Percentiles rank a stretch among this genome's conserved stretches.
Evolutionary conservation across 2,113 vertebrate genomes (phyloP).

Genomic region (Tupaia chinensis): DNA sequence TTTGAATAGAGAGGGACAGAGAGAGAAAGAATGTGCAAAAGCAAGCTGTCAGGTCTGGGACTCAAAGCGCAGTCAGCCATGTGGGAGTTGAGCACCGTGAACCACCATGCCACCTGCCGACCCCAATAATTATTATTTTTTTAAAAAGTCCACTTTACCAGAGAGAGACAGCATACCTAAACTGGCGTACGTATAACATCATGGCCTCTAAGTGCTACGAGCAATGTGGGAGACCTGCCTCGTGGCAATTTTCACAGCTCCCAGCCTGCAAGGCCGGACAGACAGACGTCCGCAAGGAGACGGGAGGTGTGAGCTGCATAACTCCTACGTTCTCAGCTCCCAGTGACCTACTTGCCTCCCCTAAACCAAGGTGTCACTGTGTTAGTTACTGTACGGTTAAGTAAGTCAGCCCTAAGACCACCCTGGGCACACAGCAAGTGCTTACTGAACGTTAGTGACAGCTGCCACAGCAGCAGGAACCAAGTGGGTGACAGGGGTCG

Average conservation of each 20-base stretch:
- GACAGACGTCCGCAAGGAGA: not conserved
- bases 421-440: not conserved
- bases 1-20: no score
- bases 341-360: not conserved
- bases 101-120: no score
- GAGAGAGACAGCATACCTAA: not conserved
- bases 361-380: not conserved
- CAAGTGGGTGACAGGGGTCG: not conserved
- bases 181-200: not conserved
- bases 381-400: not conserved
- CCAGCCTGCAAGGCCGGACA: not conserved
- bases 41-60: no score
- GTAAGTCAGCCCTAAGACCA: not conserved
- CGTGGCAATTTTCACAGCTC: no score
- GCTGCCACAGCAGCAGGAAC: not conserved
- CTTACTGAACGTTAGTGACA: not conserved
- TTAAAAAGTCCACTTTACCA: not conserved
- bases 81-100: no score
- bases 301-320: not conserved
- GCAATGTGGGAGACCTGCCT: no score
- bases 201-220: not conserved
- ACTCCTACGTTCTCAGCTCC: not conserved
- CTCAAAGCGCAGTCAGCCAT: no score
- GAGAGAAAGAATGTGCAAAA: no score
- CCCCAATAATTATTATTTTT: no score